Evolutionary conservation across 2,888 invertebrate species (phyloP).

Genomic region (Nasonia oneida): DNA sequence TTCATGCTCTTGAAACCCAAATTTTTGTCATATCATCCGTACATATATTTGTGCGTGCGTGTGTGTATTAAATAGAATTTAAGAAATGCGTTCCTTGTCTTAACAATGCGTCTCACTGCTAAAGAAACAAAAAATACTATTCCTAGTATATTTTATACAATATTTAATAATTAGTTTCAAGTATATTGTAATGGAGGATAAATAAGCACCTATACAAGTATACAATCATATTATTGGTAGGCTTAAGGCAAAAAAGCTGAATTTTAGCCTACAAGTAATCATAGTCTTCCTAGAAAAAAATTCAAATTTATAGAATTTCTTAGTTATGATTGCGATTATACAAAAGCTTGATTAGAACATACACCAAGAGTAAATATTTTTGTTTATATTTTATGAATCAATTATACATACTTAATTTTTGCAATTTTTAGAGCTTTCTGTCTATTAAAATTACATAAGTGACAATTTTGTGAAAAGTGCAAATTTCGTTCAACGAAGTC

Average conservation of each 20-base stretch:
- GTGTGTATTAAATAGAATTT: conserved; percentile 36
- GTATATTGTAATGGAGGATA: conserved; percentile 52
- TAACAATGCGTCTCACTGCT: conserved; percentile 61
- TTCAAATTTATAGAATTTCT: conserved; percentile 61
- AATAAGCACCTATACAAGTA: conserved; percentile 62
- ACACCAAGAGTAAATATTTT: conserved; percentile 40
- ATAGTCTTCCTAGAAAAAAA: conserved; percentile 78
- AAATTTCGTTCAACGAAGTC: conserved; percentile 59
- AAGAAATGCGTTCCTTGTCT: conserved; percentile 61
- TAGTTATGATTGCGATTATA: conserved; percentile 56
- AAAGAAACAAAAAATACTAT: conserved; percentile 58
- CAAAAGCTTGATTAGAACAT: conserved; percentile 55
- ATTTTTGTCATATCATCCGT: conserved; percentile 60
- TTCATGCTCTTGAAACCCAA: conserved; percentile 56
- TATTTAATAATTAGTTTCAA: conserved; percentile 61
- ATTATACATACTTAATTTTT: conserved; percentile 57
- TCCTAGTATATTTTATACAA: conserved; percentile 64
- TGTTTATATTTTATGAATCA: conserved; percentile 50
- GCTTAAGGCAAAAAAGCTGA: conserved; percentile 64
- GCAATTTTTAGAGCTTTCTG: conserved; percentile 50
- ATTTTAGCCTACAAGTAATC: conserved; percentile 78
- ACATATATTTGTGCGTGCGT: conserved; percentile 35
- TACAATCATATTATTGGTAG: conserved; percentile 64
- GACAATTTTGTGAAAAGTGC: conserved; percentile 39
- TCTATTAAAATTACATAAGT: conserved; percentile 20